Evolutionary conservation across 2,113 vertebrate genomes (phyloP).

Genomic region (Fulica atra): DNA sequence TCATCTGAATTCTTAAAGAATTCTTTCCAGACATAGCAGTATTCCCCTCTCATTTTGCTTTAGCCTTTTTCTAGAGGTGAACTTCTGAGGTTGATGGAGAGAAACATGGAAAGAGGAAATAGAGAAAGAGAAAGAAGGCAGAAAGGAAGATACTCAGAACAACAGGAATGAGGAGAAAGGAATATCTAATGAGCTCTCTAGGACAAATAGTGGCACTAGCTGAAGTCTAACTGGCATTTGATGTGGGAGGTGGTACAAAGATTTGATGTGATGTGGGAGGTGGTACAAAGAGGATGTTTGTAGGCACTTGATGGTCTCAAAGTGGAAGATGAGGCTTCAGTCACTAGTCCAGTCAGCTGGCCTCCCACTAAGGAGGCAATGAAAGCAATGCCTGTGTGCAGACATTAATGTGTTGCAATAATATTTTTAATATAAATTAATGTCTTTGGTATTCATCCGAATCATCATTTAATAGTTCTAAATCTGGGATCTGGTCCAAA

Average conservation of each 20-base stretch:
- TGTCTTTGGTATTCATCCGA: background rate
- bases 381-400: background rate
- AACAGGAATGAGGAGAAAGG: background rate
- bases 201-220: background rate
- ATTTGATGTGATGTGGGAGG: accelerated
- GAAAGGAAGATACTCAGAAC: background rate
- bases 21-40: background rate
- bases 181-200: background rate
- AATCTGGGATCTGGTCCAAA: background rate
- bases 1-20: background rate
- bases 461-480: background rate
- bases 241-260: background rate
- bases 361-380: background rate
- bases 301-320: background rate
- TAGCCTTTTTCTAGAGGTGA: background rate
- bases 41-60: background rate
- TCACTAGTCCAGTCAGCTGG: background rate
- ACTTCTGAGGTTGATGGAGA: background rate
- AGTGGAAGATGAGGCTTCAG: background rate
- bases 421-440: background rate
- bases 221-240: background rate
- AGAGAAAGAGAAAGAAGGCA: background rate
- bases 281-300: background rate
- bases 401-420: accelerated
- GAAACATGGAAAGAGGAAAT: background rate